These are phyloP conservation scores for Geotrypetes seraphini DNA, from an alignment of 2,797 vertebrate genomes.

Conservation along the genomic window DNA sequence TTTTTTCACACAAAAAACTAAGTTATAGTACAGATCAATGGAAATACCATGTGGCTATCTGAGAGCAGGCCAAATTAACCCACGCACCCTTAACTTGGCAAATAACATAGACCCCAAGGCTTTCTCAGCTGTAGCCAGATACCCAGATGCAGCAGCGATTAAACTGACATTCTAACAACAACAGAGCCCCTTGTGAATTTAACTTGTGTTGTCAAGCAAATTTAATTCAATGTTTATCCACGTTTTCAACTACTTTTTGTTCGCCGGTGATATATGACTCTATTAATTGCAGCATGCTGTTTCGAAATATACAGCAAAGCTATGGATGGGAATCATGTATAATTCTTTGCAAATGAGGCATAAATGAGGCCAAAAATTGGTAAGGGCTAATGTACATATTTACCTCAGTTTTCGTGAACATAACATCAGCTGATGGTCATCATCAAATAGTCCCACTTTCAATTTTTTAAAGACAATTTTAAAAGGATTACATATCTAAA, in stretches of 20 bases:
- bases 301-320: slow-evolving; percentile 21
- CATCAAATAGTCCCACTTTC: too few relatives aligned
- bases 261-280: slow-evolving; percentile 11
- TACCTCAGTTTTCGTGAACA: too few relatives aligned
- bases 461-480: too few relatives aligned
- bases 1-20: slow-evolving; percentile 2
- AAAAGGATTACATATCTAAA: too few relatives aligned
- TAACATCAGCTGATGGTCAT: too few relatives aligned
- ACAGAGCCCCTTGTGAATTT: neutral
- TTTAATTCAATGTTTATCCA: slow-evolving; percentile 5
- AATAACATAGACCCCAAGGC: neutral
- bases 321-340: slow-evolving; percentile 25
- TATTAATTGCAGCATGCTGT: neutral
- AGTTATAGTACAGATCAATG: neutral
- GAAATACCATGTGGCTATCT: slow-evolving; percentile 18
- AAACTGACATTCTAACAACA: slow-evolving; percentile 7
- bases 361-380: too few relatives aligned
- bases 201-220: slow-evolving; percentile 14
- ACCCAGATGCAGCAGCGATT: slow-evolving; percentile 4
- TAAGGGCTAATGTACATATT: too few relatives aligned
- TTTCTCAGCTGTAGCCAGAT: neutral
- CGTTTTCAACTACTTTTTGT: slow-evolving; percentile 13
- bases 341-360: neutral
- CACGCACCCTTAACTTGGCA: neutral
- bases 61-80: slow-evolving; percentile 6